A percentile compares a stretch with the other conserved stretches of the same genome.
These are phyloP conservation scores for Strigamia crassipes DNA, from an alignment of 2,888 invertebrate genomes.

Conservation along the genomic window DNA sequence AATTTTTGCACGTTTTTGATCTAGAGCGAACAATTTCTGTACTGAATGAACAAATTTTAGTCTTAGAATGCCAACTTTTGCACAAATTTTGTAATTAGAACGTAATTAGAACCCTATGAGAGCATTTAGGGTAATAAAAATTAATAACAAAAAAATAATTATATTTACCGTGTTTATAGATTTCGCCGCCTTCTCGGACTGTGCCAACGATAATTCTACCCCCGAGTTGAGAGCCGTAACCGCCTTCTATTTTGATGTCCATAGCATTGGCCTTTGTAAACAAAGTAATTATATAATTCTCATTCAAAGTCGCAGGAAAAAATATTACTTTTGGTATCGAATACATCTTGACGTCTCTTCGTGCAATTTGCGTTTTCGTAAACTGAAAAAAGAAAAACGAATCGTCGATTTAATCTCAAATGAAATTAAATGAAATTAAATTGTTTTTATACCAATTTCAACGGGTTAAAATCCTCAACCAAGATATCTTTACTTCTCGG, in stretches of 20 bases:
- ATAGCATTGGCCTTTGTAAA: conserved; percentile 13
- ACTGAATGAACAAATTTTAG: too few relatives aligned
- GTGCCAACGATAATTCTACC: conserved; percentile 7
- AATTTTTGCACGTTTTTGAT: too few relatives aligned
- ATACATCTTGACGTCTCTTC: conserved; percentile 19
- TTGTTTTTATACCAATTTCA: background rate
- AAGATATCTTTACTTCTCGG: background rate
- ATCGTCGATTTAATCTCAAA: background rate
- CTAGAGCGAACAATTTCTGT: too few relatives aligned
- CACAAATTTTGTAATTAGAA: too few relatives aligned
- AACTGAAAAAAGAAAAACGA: background rate
- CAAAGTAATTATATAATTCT: background rate
- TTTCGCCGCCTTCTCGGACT: conserved; percentile 19
- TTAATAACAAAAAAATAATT: background rate
- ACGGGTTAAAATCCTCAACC: conserved; percentile 17
- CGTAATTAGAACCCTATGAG: too few relatives aligned
- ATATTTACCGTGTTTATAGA: conserved; percentile 34
- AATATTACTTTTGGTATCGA: conserved; percentile 18
- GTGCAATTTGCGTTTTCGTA: conserved; percentile 6
- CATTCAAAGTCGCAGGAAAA: background rate
- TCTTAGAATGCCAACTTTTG: too few relatives aligned
- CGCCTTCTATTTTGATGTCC: conserved; percentile 26
- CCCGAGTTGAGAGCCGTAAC: background rate
- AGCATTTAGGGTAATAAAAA: too few relatives aligned
- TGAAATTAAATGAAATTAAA: background rate